Evolutionary conservation across 2,113 vertebrate genomes (phyloP).

Genomic region (Eclectus roratus): DNA sequence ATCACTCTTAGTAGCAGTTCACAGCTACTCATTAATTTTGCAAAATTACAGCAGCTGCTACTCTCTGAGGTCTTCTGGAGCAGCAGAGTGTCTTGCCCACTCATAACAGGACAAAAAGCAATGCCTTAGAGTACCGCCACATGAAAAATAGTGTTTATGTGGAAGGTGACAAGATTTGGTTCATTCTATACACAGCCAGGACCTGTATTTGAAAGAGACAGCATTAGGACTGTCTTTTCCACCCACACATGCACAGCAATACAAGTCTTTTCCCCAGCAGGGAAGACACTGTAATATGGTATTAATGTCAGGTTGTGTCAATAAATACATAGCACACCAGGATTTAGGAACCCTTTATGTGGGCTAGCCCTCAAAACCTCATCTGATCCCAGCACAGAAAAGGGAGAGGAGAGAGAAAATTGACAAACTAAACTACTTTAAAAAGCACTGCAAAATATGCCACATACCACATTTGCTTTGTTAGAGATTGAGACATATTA

Average conservation of each 20-base stretch:
- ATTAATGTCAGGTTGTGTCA: not conserved
- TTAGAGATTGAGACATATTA: not conserved
- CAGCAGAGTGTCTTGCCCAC: not conserved
- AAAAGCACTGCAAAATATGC: not conserved
- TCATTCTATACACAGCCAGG: not conserved
- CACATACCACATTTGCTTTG: not conserved
- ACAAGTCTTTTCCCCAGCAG: not conserved
- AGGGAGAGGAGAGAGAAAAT: not conserved
- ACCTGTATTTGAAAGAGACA: not conserved
- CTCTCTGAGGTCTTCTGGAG: not conserved
- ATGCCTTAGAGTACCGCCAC: not conserved
- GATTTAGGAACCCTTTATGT: not conserved
- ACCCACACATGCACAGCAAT: not conserved
- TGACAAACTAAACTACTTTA: not conserved
- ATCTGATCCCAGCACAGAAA: not conserved
- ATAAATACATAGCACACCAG: not conserved
- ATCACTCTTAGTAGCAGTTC: constrained; percentile 25
- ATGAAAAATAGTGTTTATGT: not conserved
- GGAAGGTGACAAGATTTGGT: not conserved
- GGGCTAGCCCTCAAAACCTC: not conserved
- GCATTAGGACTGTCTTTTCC: not conserved
- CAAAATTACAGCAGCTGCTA: constrained; percentile 1
- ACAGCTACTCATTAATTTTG: constrained; percentile 49
- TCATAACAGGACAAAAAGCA: not conserved
- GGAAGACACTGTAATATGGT: not conserved